Evolutionary conservation across 2,797 vertebrate species (phyloP), one percentile per base, ranked within the genome.

Genomic region (Lepilemur septentrionalis): DNA sequence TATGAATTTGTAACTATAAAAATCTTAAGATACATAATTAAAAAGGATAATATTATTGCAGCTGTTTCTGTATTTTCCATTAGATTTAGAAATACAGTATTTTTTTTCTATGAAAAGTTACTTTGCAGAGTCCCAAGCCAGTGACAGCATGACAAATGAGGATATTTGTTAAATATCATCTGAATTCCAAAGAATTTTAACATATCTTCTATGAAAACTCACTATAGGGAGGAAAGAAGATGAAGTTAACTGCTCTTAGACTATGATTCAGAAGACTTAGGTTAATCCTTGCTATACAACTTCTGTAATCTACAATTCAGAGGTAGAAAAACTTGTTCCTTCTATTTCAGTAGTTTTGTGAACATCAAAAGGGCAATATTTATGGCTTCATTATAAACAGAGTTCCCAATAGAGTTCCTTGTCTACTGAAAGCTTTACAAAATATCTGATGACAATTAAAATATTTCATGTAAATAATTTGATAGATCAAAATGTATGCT

Each of bases 111-210:
- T 89, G 50, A 89, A 92, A 94, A 65, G 32, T 85, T 97, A 94
- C 69, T 96, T 97, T 98, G 89, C 78, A 92, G 43, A 59, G 93
- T 96, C 97, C 98, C 97, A 97, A 94, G 89, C 55, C 73, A 50
- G 89, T 98, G 98, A 98, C 98, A 98, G 96, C 83, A 97, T 98
- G 98, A 98, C 97, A 98, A 98, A 99, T 97, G 97, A 98, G 96
- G 80, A 97, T 89, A 97, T 97, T 97, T 93, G 59, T 93, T 96
- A 98, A 85, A 90, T 87, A 23, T 23, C 46, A 25, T 92, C 94
- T 97, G 15, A 30, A 67, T 72, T 59, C 7, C 13, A 82, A 81
- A 82, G 10, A 63, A 83, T 41, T 83, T 8, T 50, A 55, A 69
- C 43, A 17, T 38, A 59, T 52, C 3, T 52, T 52, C 12, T 55